Evolutionary conservation across 2,888 invertebrate genomes (phyloP).

Genomic region (Artemia sinica): DNA sequence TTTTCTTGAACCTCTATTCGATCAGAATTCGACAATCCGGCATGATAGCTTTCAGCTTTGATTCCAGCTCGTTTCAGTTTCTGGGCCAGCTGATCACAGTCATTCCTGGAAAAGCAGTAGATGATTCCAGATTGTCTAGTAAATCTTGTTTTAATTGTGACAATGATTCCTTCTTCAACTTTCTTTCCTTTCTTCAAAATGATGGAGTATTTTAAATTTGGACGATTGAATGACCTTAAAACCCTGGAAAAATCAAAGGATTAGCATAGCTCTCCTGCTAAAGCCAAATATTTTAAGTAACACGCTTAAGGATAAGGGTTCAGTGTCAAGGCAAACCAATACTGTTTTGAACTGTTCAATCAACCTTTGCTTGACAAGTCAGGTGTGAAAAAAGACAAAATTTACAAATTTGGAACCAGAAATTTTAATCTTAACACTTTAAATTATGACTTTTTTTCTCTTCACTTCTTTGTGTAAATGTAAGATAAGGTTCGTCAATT

Average conservation of each 20-base stretch:
- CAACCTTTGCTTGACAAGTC: not conserved
- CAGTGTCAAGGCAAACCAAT: conserved; percentile 2
- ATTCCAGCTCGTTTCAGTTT: conserved; percentile 46
- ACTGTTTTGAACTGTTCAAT: not conserved
- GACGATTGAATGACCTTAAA: conserved; percentile 82
- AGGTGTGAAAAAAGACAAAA: not conserved
- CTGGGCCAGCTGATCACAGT: conserved; percentile 60
- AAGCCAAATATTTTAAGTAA: too few relatives aligned
- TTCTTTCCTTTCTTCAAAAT: conserved; percentile 58
- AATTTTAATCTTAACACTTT: not conserved
- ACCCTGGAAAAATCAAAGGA: conserved; percentile 39
- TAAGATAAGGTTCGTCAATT: too few relatives aligned
- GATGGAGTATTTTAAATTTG: conserved; percentile 75
- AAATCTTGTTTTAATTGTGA: conserved; percentile 53
- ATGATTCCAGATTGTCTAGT: conserved; percentile 63
- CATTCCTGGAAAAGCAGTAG: conserved; percentile 81
- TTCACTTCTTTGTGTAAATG: too few relatives aligned
- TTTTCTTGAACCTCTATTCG: conserved; percentile 55
- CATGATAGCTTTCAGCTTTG: conserved; percentile 70
- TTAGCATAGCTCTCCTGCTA: too few relatives aligned
- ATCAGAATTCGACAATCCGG: conserved; percentile 53
- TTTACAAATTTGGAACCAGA: not conserved
- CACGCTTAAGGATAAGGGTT: too few relatives aligned
- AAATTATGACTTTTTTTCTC: too few relatives aligned
- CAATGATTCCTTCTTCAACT: conserved; percentile 50